Percentiles rank a stretch among this genome's conserved stretches.
phyloP scores from a whole-genome alignment of 2,888 invertebrate genomes.

The Meandrusa payeni region DNA sequence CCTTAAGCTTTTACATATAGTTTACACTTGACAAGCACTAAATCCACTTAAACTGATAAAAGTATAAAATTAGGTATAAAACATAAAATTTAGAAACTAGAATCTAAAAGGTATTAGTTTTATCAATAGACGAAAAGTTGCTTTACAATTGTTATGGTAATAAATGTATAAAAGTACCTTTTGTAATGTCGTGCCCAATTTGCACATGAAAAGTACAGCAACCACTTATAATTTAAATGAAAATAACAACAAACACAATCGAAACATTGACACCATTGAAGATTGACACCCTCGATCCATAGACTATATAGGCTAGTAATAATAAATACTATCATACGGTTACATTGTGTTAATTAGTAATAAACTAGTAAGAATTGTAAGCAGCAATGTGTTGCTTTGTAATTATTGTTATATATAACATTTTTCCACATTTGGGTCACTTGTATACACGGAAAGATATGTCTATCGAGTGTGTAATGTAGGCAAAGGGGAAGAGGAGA shows the following conservation, averaged over 20 bases:
- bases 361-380: no score
- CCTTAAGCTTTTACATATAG: background rate
- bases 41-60: background rate
- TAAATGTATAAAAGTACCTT: slow-evolving; percentile 12
- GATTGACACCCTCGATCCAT: slow-evolving; percentile 54
- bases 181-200: background rate
- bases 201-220: slow-evolving; percentile 14
- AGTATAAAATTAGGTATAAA: slow-evolving; percentile 4
- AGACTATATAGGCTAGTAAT: slow-evolving; percentile 42
- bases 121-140: background rate
- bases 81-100: slow-evolving; percentile 6
- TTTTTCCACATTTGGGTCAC: no score
- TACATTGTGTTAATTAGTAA: no score
- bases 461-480: no score
- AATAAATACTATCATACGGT: no score
- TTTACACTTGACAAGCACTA: background rate
- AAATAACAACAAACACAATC: slow-evolving; percentile 39
- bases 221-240: slow-evolving; percentile 28
- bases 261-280: slow-evolving; percentile 49
- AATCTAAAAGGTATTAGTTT: slow-evolving; percentile 4
- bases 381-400: no score
- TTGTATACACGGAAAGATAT: no score
- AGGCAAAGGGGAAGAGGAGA: no score
- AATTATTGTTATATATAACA: no score
- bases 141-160: background rate